Conservation (phyloP, 1,140 invertebrate genomes). For the Leptestheria dahalacensis region DNA sequence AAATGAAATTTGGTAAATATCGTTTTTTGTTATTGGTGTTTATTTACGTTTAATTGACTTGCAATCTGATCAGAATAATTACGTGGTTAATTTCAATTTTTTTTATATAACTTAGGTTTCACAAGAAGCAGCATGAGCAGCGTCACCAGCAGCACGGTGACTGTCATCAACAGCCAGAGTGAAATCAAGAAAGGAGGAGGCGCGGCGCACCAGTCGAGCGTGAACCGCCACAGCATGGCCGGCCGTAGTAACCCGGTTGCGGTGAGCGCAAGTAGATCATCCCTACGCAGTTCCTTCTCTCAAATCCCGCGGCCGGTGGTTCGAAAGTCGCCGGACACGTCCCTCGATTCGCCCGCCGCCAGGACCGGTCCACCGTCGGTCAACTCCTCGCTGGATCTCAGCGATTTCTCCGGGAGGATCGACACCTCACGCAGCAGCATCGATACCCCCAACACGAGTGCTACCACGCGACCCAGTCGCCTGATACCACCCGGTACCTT, state of each 20-base stretch:
- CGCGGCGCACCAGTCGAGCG: background rate
- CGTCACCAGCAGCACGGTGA: background rate
- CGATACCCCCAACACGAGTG: background rate
- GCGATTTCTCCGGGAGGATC: background rate
- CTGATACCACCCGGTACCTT: background rate
- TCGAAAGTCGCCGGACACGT: background rate
- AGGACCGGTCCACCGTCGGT: background rate
- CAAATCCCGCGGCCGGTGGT: no score
- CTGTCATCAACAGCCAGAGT: no score
- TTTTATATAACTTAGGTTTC: no score
- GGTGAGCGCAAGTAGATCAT: background rate
- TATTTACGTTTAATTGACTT: no score
- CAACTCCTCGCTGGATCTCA: background rate
- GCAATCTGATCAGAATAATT: no score
- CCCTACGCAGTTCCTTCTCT: background rate
- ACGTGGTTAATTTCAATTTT: no score
- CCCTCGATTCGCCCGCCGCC: background rate
- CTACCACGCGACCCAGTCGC: background rate
- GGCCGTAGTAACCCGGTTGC: background rate
- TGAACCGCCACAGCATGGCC: background rate
- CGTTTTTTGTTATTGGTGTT: no score
- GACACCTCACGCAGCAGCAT: background rate
- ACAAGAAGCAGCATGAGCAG: background rate
- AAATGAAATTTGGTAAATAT: no score
- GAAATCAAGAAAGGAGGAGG: no score